Evolutionary conservation across 2,113 vertebrate genomes (phyloP).

Genomic region (Rhinogobius similis): DNA sequence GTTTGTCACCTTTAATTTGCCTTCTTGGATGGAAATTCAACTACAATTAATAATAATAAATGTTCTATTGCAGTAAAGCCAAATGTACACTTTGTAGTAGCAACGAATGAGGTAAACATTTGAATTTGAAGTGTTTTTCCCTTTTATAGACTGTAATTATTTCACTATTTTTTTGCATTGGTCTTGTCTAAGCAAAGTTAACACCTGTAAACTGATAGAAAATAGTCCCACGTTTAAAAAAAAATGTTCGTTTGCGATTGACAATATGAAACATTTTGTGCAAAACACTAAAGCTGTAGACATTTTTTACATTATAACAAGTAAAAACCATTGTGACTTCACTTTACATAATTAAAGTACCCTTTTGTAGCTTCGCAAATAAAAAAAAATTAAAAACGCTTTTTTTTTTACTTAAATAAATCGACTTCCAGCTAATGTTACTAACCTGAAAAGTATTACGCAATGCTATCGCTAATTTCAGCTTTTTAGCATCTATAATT

Average conservation of each 20-base stretch:
- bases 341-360: background rate
- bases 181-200: too few relatives aligned
- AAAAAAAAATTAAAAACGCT: too few relatives aligned
- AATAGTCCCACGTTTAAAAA: background rate
- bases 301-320: background rate
- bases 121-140: background rate
- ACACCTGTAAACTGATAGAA: background rate
- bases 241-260: background rate
- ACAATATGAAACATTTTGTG: background rate
- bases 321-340: too few relatives aligned
- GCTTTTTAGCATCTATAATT: background rate
- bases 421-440: background rate
- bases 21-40: background rate
- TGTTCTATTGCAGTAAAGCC: background rate
- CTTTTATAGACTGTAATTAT: too few relatives aligned
- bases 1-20: too few relatives aligned
- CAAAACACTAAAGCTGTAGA: slow-evolving; percentile 1
- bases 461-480: background rate
- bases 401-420: background rate
- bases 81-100: background rate
- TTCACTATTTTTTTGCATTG: too few relatives aligned
- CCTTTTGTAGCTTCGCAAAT: background rate
- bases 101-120: background rate
- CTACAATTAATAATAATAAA: background rate
- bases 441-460: background rate